Evolutionary conservation across 2,888 invertebrate genomes (phyloP), one percentile per base, ranked within the genome.

Genomic region (Amiota communis): DNA sequence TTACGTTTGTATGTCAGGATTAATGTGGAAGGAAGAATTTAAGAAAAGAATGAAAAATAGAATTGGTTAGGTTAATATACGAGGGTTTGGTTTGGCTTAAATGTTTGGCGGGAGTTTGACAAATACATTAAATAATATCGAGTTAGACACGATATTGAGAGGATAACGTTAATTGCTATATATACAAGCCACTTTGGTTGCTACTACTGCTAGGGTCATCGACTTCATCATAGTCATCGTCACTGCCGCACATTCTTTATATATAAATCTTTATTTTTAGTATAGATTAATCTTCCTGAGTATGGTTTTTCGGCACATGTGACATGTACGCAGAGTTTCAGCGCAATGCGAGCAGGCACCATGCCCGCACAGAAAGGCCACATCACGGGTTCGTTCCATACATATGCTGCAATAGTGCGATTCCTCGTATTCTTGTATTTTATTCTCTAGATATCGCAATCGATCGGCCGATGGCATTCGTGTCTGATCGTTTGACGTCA

Each of bases 351-450:
- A 93, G 88, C 97, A 97, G 13, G 96, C 94, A 23, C 94, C 94
- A 85, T 97, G 97, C 1, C 97, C 97, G 85, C 97, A 97, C n/a
- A 96, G 91, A 88, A 97, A 97, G 23, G 94, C 96, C 20, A 96
- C 94, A 85, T 95, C 95, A 53, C 94, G 91, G 75, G 93, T 92
- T 51, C 95, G 91, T 85, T 97, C 96, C 96, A 97, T 95, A 88
- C 97, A 97, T 80, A 97, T 96, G 72, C 95, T 93, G 86, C 97
- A 97, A 87, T 94, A 93, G 83, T 95, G 94, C 17, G 95, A 94
- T 85, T 97, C 96, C 87, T 97, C 97, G 79, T 96, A 93, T 89
- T 96, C 96, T 61, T 94, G 94, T 75, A 96, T 93, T 89, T 95
- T 94, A 80, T 93, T 93, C 87, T 95, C 95, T 72, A 95, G 89